phyloP scores from a whole-genome alignment of 2,797 vertebrate genomes.

The Poeciliopsis infans region DNA sequence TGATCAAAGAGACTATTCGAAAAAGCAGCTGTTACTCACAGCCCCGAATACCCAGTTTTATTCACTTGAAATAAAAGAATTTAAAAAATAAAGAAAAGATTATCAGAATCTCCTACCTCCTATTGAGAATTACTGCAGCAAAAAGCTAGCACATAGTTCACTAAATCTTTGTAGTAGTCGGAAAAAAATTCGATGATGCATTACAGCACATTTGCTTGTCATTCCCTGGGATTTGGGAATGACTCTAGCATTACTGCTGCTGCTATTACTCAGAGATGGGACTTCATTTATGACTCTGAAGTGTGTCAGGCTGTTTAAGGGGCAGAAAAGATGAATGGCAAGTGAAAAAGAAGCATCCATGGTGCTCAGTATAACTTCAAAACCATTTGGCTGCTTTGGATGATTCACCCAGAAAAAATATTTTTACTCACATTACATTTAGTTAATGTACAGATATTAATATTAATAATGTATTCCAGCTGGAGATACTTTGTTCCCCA shows the following conservation, averaged over 20 bases:
- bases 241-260: slow-evolving; percentile 4
- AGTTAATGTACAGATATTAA: slow-evolving; percentile 4
- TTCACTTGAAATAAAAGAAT: slow-evolving; percentile 10
- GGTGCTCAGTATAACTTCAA: background rate
- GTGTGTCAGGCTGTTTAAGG: background rate
- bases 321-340: slow-evolving; percentile 30
- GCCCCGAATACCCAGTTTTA: background rate
- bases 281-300: slow-evolving; percentile 11
- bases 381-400: background rate
- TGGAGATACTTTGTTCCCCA: background rate
- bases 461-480: background rate
- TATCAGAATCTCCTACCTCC: slow-evolving; percentile 14
- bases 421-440: background rate
- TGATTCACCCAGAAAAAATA: background rate
- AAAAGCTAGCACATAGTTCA: background rate
- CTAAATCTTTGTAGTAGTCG: background rate
- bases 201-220: slow-evolving; percentile 3
- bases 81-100: background rate
- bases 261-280: slow-evolving; percentile 5
- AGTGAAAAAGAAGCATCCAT: background rate
- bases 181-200: background rate
- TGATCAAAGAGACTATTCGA: slow-evolving; percentile 21
- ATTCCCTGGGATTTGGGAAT: background rate
- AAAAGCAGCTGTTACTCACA: background rate
- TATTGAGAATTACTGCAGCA: slow-evolving; percentile 9